phyloP scores from a whole-genome alignment of 2,113 vertebrate genomes.

The Anhinga rufa region DNA sequence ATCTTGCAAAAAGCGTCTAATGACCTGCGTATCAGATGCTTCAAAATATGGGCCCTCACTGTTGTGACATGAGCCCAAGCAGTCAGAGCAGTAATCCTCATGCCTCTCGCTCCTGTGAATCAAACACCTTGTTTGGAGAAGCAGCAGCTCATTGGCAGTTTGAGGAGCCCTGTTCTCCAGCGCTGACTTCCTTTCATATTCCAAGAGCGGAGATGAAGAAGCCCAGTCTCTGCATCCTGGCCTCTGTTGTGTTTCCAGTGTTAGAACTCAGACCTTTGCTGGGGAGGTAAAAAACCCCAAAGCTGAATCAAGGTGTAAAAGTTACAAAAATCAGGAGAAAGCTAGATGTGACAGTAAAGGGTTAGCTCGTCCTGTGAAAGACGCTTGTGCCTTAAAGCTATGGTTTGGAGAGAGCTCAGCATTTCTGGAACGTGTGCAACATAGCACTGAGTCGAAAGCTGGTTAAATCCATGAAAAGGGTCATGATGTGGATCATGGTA shows the following conservation, averaged over 20 bases:
- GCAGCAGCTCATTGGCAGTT: not conserved
- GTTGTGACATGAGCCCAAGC: slow-evolving; percentile 42
- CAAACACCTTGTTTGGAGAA: slow-evolving; percentile 67
- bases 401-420: not conserved
- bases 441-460: not conserved
- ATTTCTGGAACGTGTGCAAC: not conserved
- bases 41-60: slow-evolving; percentile 56
- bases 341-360: not conserved
- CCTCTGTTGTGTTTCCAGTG: slow-evolving; percentile 49
- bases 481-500: not conserved
- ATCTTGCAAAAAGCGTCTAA: slow-evolving; percentile 37
- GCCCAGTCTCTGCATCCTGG: slow-evolving; percentile 66
- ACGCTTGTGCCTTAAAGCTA: not conserved
- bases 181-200: not conserved
- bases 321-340: not conserved
- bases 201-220: slow-evolving; percentile 57
- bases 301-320: not conserved
- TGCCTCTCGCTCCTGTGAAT: slow-evolving; percentile 63
- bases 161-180: slow-evolving; percentile 4
- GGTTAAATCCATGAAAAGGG: slow-evolving; percentile 24
- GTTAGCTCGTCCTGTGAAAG: not conserved
- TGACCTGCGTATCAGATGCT: slow-evolving; percentile 62
- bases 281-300: not conserved
- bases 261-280: not conserved
- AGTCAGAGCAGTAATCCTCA: slow-evolving; percentile 32